Evolutionary conservation across 2,113 vertebrate species (phyloP).

Genomic region (Ellobius talpinus): DNA sequence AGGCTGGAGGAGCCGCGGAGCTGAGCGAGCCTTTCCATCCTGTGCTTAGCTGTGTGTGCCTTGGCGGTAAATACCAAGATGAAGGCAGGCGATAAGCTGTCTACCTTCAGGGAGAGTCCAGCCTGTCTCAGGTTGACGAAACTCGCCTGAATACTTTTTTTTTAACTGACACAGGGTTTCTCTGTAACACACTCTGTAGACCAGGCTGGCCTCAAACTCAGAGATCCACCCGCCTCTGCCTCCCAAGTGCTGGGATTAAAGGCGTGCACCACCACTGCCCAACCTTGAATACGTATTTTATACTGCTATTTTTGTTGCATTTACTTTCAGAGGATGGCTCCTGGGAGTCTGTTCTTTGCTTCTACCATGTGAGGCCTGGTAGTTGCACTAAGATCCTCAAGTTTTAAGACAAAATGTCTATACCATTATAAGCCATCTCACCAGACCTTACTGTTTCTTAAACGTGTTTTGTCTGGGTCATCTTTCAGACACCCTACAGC

Average conservation of each 20-base stretch:
- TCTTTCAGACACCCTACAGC: background rate
- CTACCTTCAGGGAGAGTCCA: background rate
- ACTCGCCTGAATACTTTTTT: background rate
- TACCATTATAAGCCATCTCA: background rate
- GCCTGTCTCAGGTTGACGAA: background rate
- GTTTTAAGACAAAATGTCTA: background rate
- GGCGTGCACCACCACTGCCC: background rate
- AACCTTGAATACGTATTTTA: no score
- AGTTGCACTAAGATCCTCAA: background rate
- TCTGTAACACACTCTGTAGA: background rate
- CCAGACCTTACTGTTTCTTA: background rate
- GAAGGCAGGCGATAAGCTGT: rapidly evolving
- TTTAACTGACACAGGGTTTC: background rate
- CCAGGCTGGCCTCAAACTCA: background rate
- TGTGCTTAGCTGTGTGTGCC: background rate
- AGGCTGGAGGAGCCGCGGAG: background rate
- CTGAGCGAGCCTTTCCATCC: no score
- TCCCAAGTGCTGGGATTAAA: background rate
- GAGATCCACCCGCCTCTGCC: background rate
- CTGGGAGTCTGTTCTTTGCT: background rate
- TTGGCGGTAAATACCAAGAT: background rate
- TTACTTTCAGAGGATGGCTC: background rate
- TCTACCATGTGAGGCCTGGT: background rate
- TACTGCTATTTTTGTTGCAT: background rate
- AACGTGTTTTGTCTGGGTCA: background rate